Base-by-base conservation (phyloP, 23 tunicate genomes). In the Pegea sp. region DNA sequence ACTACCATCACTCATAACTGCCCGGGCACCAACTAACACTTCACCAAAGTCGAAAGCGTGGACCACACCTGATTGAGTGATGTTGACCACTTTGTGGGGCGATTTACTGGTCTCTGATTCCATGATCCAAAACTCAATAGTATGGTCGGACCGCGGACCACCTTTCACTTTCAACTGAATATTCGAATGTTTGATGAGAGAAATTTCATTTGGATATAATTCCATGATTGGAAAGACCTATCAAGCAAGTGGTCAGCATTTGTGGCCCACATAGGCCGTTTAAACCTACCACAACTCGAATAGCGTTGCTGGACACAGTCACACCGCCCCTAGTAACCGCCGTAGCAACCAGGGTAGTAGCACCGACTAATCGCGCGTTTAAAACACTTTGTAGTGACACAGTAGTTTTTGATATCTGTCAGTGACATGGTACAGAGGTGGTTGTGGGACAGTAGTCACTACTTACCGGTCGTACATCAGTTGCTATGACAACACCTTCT, bases 131-230 rank as follows among this genome's bases (percentile, higher is more conserved):
- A 54, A 72, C 34, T 57, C 57, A 30, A 72, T 64, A 1, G 69
- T 64, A 48, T 42, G 64, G 38, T 72, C 79, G 33, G 79, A 64
- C 7, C 69, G 49, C 3, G 79, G 79, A 5, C 79, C 79, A 19
- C 79, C 79, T 6, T 33, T 25, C 4, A 55, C 58, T 24, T 48
- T 30, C 24, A 72, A 53, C 79, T 72, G 59, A 1, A 55, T 11
- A 11, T 8, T 38, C 16, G 79, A 64, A 42, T 72, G 62, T 48
- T 31, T 56, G 4, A 72, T 57, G 24, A 72, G 29, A 2, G 79
- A 63, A 26, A 72, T 32, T 7, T 56, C 52, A 2, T 69, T 54
- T 18, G 79, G 79, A 23, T 54, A 23, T 2, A 72, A 44, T 53
- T 72, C 79, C 19, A 72, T 24, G 1, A 44, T 19, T 3, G 70